phyloP scores from a whole-genome alignment of 1,140 invertebrate species.

The Bombus confusus region DNA sequence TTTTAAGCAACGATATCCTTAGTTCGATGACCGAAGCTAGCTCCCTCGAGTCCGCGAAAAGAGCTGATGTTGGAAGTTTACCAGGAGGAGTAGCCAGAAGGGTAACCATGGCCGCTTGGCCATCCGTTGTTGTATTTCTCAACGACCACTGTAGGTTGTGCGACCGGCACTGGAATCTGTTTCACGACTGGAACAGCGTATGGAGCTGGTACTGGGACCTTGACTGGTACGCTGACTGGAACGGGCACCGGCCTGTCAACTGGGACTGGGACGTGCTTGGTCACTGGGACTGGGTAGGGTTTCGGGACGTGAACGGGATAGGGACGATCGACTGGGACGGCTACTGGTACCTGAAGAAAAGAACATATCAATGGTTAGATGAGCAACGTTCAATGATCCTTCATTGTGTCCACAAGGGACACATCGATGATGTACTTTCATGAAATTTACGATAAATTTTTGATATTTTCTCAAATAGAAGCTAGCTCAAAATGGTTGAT shows the following conservation, averaged over 20 bases:
- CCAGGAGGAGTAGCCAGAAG: conserved; percentile 18
- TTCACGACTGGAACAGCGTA: conserved; percentile 74
- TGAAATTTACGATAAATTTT: too few species aligned
- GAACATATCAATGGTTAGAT: not conserved
- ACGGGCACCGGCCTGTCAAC: too few species aligned
- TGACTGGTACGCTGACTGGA: conserved; percentile 69
- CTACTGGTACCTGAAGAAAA: conserved; percentile 69
- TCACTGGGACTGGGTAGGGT: conserved; percentile 75
- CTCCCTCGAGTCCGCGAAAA: not conserved
- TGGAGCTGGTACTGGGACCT: conserved; percentile 74
- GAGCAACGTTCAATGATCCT: not conserved
- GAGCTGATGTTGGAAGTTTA: not conserved
- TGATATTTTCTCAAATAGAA: too few species aligned
- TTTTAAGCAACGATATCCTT: not conserved
- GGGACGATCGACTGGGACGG: conserved; percentile 75
- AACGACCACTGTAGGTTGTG: conserved; percentile 56
- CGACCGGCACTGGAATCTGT: conserved; percentile 64
- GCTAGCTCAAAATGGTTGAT: too few species aligned
- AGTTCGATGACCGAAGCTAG: not conserved
- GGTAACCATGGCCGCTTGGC: conserved; percentile 20
- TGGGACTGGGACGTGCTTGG: conserved; percentile 73
- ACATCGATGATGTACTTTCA: too few species aligned
- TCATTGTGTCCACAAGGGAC: not conserved
- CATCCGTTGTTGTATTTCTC: conserved; percentile 34
- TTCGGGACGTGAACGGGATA: conserved; percentile 71